A percentile compares a stretch with the other conserved stretches of the same genome.
Evolutionary conservation across 2,113 vertebrate species (phyloP).

Genomic region (Phaetusa simplex): DNA sequence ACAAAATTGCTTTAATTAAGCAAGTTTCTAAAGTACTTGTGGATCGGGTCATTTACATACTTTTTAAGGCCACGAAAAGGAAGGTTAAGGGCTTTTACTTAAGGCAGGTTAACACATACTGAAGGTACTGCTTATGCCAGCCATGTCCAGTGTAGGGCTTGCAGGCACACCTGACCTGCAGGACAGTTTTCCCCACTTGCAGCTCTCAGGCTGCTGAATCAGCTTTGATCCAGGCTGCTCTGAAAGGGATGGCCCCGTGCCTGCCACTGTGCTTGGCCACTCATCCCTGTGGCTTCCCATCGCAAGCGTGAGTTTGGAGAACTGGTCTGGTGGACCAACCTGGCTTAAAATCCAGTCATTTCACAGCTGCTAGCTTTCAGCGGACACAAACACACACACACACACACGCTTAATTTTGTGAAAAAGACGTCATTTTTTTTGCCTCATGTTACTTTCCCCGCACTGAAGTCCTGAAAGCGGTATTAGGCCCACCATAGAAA

Average conservation of each 20-base stretch:
- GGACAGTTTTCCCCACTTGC: background rate
- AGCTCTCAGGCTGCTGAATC: background rate
- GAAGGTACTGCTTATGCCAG: background rate
- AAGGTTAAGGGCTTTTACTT: background rate
- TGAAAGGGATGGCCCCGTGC: too few species aligned
- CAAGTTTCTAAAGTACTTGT: background rate
- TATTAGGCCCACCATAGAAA: background rate
- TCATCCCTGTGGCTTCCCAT: background rate
- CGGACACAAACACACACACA: too few species aligned
- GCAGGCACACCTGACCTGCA: background rate
- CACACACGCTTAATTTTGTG: background rate
- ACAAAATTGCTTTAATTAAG: background rate
- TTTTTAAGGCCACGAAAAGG: background rate
- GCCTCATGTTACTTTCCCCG: background rate
- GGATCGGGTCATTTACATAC: background rate
- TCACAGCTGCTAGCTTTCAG: background rate
- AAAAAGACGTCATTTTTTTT: background rate
- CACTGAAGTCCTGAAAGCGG: background rate
- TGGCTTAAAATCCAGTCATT: background rate
- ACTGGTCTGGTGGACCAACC: background rate
- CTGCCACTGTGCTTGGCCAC: accelerated
- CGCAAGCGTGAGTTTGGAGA: background rate
- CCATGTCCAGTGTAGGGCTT: background rate
- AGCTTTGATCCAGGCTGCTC: background rate
- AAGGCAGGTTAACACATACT: background rate